Evolutionary conservation across 2,888 invertebrate species (phyloP).

Genomic region (Aspidapion aeneum): DNA sequence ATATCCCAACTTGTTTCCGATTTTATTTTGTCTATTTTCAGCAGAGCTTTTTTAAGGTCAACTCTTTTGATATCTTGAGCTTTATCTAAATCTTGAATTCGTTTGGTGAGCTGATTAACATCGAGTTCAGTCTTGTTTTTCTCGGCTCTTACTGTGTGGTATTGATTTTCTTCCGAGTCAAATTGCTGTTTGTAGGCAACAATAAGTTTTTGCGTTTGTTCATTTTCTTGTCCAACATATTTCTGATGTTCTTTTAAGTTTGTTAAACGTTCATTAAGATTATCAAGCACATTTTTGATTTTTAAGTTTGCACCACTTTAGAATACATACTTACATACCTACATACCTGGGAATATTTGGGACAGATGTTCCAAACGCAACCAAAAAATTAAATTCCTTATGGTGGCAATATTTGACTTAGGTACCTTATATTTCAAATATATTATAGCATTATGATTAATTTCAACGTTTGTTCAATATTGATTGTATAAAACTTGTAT

Average conservation of each 20-base stretch:
- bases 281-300: constrained; percentile 46
- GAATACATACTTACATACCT: too few species aligned
- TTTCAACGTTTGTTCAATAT: too few species aligned
- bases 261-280: constrained; percentile 33
- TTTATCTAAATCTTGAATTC: constrained; percentile 47
- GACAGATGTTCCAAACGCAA: too few species aligned
- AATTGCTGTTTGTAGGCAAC: constrained; percentile 66
- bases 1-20: constrained; percentile 65
- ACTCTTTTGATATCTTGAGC: constrained; percentile 49
- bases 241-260: constrained; percentile 49
- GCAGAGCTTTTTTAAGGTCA: constrained; percentile 54
- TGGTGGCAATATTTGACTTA: too few species aligned
- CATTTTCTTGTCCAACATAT: constrained; percentile 53
- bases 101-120: constrained; percentile 50
- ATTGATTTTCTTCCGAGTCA: constrained; percentile 61
- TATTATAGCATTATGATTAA: too few species aligned
- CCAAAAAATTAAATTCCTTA: too few species aligned
- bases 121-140: constrained; percentile 50
- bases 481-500: too few species aligned
- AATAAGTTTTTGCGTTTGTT: constrained; percentile 61
- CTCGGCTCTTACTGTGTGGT: constrained; percentile 45
- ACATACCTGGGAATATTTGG: too few species aligned
- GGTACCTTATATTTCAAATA: too few species aligned
- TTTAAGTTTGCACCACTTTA: constrained; percentile 51
- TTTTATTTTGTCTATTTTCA: constrained; percentile 63